These are phyloP conservation scores for Archips crataeganus DNA, from an alignment of 2,888 invertebrate species.

Conservation along the genomic window DNA sequence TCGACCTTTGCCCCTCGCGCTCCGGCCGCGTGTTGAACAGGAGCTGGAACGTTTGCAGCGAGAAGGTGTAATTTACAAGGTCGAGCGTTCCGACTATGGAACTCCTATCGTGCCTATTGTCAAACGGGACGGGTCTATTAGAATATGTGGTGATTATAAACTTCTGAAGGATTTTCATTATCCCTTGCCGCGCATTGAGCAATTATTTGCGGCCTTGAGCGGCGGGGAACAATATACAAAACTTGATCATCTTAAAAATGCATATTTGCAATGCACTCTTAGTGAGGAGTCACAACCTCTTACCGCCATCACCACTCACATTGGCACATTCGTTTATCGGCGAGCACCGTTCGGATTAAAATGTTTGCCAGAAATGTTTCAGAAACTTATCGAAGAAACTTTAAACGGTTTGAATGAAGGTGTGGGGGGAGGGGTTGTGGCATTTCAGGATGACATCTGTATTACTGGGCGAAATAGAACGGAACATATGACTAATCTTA, in stretches of 20 bases:
- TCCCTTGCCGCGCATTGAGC: background rate
- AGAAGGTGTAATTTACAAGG: slow-evolving; percentile 9
- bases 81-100: background rate
- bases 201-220: slow-evolving; percentile 41
- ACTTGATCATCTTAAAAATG: slow-evolving; percentile 47
- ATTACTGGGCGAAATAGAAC: background rate
- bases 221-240: slow-evolving; percentile 45
- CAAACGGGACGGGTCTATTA: background rate
- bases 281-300: slow-evolving; percentile 44
- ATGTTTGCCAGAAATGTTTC: background rate
- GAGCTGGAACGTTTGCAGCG: slow-evolving; percentile 13
- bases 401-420: background rate
- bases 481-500: background rate
- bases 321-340: slow-evolving; percentile 46
- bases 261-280: slow-evolving; percentile 44
- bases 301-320: slow-evolving; percentile 48
- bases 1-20: slow-evolving; percentile 20
- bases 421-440: background rate
- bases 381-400: background rate
- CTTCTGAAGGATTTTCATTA: slow-evolving; percentile 39
- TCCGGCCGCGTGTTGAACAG: slow-evolving; percentile 10
- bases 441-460: background rate
- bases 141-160: slow-evolving; percentile 50
- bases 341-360: background rate
- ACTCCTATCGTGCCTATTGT: background rate